Evolutionary conservation across 2,113 vertebrate species (phyloP), one percentile per base, ranked within the genome.

Genomic region (Vimba vimba): DNA sequence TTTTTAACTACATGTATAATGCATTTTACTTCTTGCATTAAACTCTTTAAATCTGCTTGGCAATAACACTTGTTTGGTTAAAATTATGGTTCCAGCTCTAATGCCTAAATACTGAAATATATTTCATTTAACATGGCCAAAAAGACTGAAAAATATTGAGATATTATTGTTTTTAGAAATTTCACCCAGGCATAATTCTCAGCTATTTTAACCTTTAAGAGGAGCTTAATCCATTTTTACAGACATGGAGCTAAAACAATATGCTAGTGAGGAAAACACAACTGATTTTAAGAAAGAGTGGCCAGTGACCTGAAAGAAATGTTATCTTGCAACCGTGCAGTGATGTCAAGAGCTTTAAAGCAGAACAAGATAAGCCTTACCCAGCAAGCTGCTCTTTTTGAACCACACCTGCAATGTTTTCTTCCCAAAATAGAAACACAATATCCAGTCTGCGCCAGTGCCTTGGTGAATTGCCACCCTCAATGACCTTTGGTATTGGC

Each of bases 391-490:
- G 74, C 68, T 68, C 50, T 11, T 84, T 64, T 23, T 6, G 60
- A 81, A 82, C 52, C 84, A 86, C 62, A 76, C 82, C 82, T 85
- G 85, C 57, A 45, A 43, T 85, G 69, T 77, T 84, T 77, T 69
- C 36, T 39, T 73, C 86, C 55, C 36, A 45, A 79, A 84, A 50
- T 43, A 74, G 85, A 85, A 88, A 85, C 82, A 69, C 13, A 45
- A 86, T 45, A 78, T 83, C 60, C 85, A 76, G 59, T 43, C 25
- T 62, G 43, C 17, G 36, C 36, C 47, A 75, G 66, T 52, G 71
- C 30, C 43, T 27, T 50, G 76, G 78, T 77, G 59, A 55, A 79
- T 36, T 47, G 75, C 83, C 80, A 50, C 75, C 47, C 68, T 43
- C 30, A 43, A 17, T 87, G 86, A 86, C 75, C 84, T 86, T 85